These are phyloP conservation scores for Anolis carolinensis DNA, from an alignment of 2,113 vertebrate genomes.

Conservation along the genomic window DNA sequence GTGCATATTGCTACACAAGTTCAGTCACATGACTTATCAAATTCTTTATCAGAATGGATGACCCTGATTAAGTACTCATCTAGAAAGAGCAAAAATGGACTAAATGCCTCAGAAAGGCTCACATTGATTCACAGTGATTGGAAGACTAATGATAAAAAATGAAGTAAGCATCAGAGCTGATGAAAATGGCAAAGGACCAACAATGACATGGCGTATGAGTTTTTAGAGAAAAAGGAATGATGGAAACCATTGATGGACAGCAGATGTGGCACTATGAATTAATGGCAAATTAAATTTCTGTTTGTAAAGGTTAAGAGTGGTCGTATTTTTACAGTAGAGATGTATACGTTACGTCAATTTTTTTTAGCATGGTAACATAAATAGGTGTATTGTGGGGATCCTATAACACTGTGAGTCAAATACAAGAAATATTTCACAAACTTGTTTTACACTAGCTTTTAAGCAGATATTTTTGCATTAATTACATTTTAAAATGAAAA, in stretches of 20 bases:
- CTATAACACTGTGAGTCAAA: neutral
- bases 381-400: neutral
- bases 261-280: neutral
- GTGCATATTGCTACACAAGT: no score
- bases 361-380: neutral
- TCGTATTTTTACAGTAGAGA: neutral
- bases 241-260: neutral
- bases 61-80: no score
- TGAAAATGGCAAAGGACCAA: neutral
- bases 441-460: neutral
- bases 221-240: neutral
- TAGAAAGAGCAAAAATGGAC: no score
- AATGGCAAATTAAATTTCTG: neutral
- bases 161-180: no score
- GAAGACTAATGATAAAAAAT: no score
- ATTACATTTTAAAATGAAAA: neutral
- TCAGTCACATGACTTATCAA: no score
- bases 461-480: neutral
- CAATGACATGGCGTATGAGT: neutral
- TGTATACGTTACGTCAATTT: neutral
- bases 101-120: no score
- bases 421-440: neutral
- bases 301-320: neutral
- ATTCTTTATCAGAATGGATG: no score
- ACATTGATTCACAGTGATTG: no score